Percentiles rank a stretch among this genome's conserved stretches.
Evolutionary conservation across 2,888 invertebrate species (phyloP).

Genomic region (Eilema caniola): DNA sequence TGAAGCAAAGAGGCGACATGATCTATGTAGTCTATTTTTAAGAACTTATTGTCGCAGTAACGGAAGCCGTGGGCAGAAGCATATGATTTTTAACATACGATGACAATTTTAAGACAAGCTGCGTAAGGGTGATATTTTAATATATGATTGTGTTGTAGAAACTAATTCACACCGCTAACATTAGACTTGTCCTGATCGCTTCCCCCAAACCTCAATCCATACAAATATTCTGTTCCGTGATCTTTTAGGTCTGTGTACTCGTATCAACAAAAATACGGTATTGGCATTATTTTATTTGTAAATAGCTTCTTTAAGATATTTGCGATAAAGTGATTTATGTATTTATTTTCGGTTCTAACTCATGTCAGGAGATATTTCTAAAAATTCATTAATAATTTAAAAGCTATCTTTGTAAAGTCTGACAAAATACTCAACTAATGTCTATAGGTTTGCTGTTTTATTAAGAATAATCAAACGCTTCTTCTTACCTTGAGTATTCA

Average conservation of each 20-base stretch:
- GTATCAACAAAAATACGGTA: neutral
- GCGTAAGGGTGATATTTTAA: slow-evolving; percentile 23
- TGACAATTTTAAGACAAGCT: slow-evolving; percentile 4
- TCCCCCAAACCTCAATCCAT: slow-evolving; percentile 26
- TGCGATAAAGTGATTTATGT: neutral
- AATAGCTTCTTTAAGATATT: neutral
- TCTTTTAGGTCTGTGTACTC: slow-evolving; percentile 26
- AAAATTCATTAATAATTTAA: neutral
- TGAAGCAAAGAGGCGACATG: too few relatives aligned
- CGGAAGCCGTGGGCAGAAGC: too few relatives aligned
- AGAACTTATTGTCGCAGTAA: too few relatives aligned
- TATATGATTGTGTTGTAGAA: neutral
- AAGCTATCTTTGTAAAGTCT: neutral
- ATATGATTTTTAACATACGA: neutral
- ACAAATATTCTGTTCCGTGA: slow-evolving; percentile 36
- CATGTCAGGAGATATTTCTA: neutral
- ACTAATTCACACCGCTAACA: slow-evolving; percentile 37
- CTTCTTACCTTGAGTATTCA: neutral
- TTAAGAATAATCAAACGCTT: neutral
- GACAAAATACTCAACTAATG: neutral
- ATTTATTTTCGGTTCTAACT: neutral
- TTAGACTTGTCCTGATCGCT: slow-evolving; percentile 32
- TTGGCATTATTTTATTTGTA: neutral
- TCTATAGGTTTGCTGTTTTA: neutral
- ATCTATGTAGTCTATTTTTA: too few relatives aligned